Evolutionary conservation across 2,797 vertebrate species (phyloP).

Genomic region (Amblyopsis hoosieri): DNA sequence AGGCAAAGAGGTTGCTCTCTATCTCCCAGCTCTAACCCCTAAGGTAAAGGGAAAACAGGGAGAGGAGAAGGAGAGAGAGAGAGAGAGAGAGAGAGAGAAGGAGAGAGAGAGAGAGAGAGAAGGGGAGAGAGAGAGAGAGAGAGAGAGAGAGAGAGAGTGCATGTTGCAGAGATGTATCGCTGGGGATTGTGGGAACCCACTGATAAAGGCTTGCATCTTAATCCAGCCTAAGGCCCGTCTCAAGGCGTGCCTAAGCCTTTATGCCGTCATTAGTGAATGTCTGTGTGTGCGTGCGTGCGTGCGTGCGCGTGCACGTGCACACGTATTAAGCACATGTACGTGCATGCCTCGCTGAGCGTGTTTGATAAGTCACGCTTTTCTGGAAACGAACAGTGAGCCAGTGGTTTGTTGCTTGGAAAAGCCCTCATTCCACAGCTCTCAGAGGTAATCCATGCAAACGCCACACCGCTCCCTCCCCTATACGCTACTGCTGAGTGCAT

Average conservation of each 20-base stretch:
- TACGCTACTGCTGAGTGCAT: constrained; percentile 29
- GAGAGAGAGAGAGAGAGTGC: constrained; percentile 15
- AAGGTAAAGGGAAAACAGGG: constrained; percentile 35
- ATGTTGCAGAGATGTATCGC: constrained; percentile 53
- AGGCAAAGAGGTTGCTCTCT: neutral
- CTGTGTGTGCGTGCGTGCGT: constrained; percentile 10
- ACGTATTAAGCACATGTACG: constrained; percentile 28
- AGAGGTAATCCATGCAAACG: constrained; percentile 15
- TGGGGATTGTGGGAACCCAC: constrained; percentile 79
- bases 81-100: neutral
- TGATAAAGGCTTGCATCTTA: constrained; percentile 79
- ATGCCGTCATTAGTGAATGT: constrained; percentile 69
- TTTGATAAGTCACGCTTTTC: constrained; percentile 70
- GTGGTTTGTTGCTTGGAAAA: constrained; percentile 43
- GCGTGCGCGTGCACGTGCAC: constrained; percentile 37
- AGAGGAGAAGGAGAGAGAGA: constrained; percentile 27
- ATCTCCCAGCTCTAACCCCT: constrained; percentile 44
- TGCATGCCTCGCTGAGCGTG: constrained; percentile 36
- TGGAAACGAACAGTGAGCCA: constrained; percentile 41
- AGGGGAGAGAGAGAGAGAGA: constrained; percentile 29
- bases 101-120: neutral
- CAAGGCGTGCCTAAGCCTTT: constrained; percentile 61
- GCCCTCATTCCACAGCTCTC: constrained; percentile 42
- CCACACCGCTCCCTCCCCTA: constrained; percentile 31
- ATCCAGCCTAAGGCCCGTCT: constrained; percentile 78